These are phyloP conservation scores for Volucella zonaria DNA, from an alignment of 2,888 invertebrate genomes.

Conservation along the genomic window DNA sequence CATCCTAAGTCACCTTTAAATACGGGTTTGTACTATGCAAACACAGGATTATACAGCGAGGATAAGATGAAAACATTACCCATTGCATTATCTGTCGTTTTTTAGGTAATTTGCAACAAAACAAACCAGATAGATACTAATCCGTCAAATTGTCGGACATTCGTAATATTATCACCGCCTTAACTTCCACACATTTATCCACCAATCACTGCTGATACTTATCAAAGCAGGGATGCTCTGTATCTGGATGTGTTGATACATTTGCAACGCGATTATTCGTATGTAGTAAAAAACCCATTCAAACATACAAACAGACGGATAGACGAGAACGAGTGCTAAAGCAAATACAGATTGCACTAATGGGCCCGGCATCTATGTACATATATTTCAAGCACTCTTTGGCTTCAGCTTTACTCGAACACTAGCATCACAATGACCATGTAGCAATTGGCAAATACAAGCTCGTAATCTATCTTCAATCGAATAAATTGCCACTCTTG, in stretches of 20 bases:
- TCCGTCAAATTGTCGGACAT: slow-evolving; percentile 68
- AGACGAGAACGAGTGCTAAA: slow-evolving; percentile 74
- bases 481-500: slow-evolving; percentile 72
- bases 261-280: slow-evolving; percentile 46
- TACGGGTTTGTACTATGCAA: too few species aligned
- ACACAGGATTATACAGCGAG: too few species aligned
- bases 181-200: slow-evolving; percentile 34
- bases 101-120: slow-evolving; percentile 40
- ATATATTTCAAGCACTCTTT: slow-evolving; percentile 14
- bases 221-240: slow-evolving; percentile 42
- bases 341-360: slow-evolving; percentile 68
- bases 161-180: slow-evolving; percentile 44
- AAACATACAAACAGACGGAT: slow-evolving; percentile 47
- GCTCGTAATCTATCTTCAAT: slow-evolving; percentile 63
- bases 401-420: not conserved
- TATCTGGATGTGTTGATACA: slow-evolving; percentile 52
- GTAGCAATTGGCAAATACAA: slow-evolving; percentile 61
- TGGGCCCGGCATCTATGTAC: slow-evolving; percentile 53
- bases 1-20: too few species aligned
- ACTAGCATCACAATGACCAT: slow-evolving; percentile 34
- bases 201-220: not conserved
- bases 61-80: too few species aligned
- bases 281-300: slow-evolving; percentile 44
- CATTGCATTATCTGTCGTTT: slow-evolving; percentile 11
- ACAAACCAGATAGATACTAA: slow-evolving; percentile 66